Conservation (phyloP, 2,888 invertebrate species). For the Pachliopta kotzebuea region DNA sequence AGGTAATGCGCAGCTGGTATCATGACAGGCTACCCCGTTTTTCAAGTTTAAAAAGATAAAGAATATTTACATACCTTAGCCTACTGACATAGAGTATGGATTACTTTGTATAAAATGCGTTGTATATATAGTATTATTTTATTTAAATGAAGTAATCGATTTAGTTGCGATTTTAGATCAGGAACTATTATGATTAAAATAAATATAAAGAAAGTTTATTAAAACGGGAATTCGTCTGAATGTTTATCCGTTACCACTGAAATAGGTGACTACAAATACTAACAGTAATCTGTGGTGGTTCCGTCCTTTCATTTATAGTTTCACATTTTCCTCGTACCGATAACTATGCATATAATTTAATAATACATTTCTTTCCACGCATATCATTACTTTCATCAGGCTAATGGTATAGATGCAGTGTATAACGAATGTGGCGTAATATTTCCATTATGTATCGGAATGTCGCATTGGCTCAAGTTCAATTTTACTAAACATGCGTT, state of each 20-base stretch:
- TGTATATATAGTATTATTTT: background rate
- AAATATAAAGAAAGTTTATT: too few relatives aligned
- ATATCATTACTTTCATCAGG: slow-evolving; percentile 14
- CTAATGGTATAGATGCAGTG: slow-evolving; percentile 3
- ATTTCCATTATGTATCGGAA: slow-evolving; percentile 25
- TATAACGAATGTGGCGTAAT: slow-evolving; percentile 17
- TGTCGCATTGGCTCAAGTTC: slow-evolving; percentile 29
- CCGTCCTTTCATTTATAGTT: background rate
- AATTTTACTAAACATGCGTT: slow-evolving; percentile 12
- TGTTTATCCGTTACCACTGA: background rate
- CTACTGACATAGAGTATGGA: background rate
- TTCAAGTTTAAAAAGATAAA: slow-evolving; percentile 46
- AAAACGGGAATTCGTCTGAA: too few relatives aligned
- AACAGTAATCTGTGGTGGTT: background rate
- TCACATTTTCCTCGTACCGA: background rate
- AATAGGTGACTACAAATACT: background rate
- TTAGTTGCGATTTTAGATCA: too few relatives aligned
- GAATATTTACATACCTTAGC: slow-evolving; percentile 6
- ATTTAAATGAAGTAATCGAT: background rate
- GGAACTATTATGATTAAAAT: too few relatives aligned
- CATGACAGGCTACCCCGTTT: slow-evolving; percentile 41
- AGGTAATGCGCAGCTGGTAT: slow-evolving; percentile 50
- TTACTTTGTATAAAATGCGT: background rate
- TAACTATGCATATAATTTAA: slow-evolving; percentile 17
- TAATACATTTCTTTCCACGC: slow-evolving; percentile 17